Evolutionary conservation across 2,113 vertebrate genomes (phyloP), one percentile per base, ranked within the genome.

Genomic region (Collichthys lucidus): DNA sequence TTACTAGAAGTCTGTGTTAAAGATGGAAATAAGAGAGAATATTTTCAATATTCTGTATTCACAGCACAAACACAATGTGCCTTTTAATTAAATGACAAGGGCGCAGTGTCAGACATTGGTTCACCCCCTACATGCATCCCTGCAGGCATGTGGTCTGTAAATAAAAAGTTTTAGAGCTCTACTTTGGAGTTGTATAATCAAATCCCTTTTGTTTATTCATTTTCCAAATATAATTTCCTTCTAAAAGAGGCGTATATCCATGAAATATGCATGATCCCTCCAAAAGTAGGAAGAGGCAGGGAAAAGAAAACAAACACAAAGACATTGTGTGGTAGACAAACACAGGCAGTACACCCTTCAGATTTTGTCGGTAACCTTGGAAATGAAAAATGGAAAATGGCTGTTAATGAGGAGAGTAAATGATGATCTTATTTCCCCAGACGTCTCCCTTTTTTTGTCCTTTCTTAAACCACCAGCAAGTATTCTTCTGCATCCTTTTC

Each of bases 241-340:
- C 74, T 66, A 70, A 84, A 87, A 62, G 70, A 74, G 47, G 68
- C 19, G 1, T 46, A 56, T 49, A 49, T 66, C 26, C 64, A 86
- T 86, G 77, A 86, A 89, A 86, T 83, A 85, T 88, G 76, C 83
- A 80, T 85, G 71, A 84, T 26, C 20, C 35, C 59, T 64, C 42
- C 31, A 50, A 59, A 69, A 52, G 15, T 24, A 44, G 44, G n/a
- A 4, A 57, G 53, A 77, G 40, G 62, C 29, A 70, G 59, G 63
- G 10, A 44, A n/a, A 56, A 47, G 63, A 71, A 61, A 55, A 77
- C 62, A 52, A 66, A 65, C 12, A 40, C 31, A 77, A 4, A 61
- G n/a, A 35, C 2, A 29, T 1, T 24, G 56, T 29, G 26, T 22
- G 22, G 22, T 6, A 3, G 67, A 63, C 16, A 76, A 50, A 44